Base-by-base conservation (phyloP, 2,888 invertebrate genomes). In the Apamea monoglypha region DNA sequence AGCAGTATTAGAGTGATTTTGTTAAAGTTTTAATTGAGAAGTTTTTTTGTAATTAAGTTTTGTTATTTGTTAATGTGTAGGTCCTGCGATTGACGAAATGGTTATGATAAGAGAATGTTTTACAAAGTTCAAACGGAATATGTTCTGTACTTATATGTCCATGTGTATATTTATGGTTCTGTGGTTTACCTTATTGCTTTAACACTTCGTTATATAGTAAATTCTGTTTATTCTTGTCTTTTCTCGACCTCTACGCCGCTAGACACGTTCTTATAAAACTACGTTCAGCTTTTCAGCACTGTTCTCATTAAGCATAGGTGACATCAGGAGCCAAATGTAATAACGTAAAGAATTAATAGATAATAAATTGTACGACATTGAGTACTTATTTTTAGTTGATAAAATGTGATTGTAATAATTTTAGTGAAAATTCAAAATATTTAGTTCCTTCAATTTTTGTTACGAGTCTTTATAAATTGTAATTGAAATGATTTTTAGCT, bases 1-100 rank as follows among this genome's bases (percentile, higher is more conserved):
- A 92, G 96, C 96, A 97, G 97, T 97, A 97, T 97, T 97, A 97
- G 95, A 96, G 96, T 96, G 96, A 96, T 97, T 97, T 96, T 96
- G 96, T 97, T 96, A 97, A 97, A 95, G 96, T 96, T 96, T 95
- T 96, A 95, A 96, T 95, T 94, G 95, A 95, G 91, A 94, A 90
- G 94, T 94, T 94, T 95, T 89, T 89, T 86, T 88, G 84, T 96
- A 95, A 96, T 96, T 97, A 96, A 96, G 96, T 96, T 95, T 95
- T 96, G 96, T 96, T 96, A 95, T 96, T 96, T 96, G 96, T 96
- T 96, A 96, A 93, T 92, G 91, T 93, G 92, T 92, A 88, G 76
- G 89, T 89, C 83, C 89, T 92, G 90, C 92, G 92, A 93, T 92
- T 92, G 92, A 89, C 85, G 82, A 90, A 90, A 89, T 91, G 88